These are phyloP conservation scores for Lutjanus erythropterus DNA, from an alignment of 2,113 vertebrate genomes.

Conservation along the genomic window DNA sequence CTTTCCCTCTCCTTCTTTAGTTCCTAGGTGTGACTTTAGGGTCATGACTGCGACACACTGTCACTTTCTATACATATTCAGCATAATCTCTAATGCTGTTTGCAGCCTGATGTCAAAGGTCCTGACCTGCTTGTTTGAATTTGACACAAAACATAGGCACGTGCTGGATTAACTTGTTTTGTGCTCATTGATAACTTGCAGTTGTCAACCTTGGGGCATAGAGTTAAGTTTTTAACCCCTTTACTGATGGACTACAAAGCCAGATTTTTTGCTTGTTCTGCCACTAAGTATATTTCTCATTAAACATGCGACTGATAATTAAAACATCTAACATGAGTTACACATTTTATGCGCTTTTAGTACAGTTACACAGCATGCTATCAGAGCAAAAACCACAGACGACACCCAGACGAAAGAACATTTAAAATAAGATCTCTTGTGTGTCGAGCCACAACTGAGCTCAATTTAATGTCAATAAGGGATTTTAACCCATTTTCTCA, in stretches of 20 bases:
- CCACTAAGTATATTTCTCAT: background rate
- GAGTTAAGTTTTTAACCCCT: background rate
- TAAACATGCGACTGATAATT: background rate
- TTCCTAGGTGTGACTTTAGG: conserved; percentile 36
- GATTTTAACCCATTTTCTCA: too few species aligned
- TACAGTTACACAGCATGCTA: background rate
- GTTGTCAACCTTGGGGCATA: background rate
- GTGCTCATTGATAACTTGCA: conserved; percentile 4
- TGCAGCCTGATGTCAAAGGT: conserved; percentile 26
- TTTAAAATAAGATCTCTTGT: too few species aligned
- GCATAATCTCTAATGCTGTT: conserved; percentile 36
- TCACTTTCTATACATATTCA: conserved; percentile 13
- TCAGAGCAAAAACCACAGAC: too few species aligned
- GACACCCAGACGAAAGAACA: too few species aligned
- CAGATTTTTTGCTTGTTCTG: background rate
- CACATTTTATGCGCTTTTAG: background rate
- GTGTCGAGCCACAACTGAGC: too few species aligned
- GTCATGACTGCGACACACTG: conserved; percentile 17
- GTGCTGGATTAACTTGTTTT: conserved; percentile 22
- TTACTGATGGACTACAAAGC: background rate
- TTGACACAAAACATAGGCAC: conserved; percentile 25
- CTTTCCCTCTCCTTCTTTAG: conserved; percentile 6
- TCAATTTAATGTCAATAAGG: too few species aligned
- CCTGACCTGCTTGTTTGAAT: conserved; percentile 36
- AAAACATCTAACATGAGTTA: too few species aligned